A percentile compares a stretch with the other conserved stretches of the same genome.
phyloP scores from a whole-genome alignment of 2,113 vertebrate genomes.

The Cheilinus undulatus region DNA sequence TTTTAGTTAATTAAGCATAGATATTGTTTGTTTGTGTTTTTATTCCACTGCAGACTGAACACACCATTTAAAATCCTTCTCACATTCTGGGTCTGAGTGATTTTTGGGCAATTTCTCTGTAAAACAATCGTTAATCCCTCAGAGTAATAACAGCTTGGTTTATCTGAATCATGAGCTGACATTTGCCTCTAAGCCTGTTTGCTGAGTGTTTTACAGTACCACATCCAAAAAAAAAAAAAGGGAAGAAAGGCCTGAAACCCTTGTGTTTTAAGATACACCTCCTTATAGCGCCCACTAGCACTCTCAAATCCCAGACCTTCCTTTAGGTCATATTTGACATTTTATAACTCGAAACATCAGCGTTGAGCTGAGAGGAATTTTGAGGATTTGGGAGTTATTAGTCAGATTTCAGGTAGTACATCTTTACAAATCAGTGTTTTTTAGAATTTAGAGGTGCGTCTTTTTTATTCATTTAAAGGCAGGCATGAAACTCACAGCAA shows the following conservation, averaged over 20 bases:
- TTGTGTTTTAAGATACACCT: constrained; percentile 27
- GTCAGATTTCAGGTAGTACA: constrained; percentile 6
- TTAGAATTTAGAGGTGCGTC: neutral
- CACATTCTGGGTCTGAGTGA: neutral
- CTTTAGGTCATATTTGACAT: constrained; percentile 15
- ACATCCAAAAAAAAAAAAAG: constrained; percentile 20
- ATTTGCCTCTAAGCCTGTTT: constrained; percentile 52
- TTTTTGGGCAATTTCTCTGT: constrained; percentile 23
- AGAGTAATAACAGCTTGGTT: constrained; percentile 28
- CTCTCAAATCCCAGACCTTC: constrained; percentile 26
- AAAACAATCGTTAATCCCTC: constrained; percentile 35
- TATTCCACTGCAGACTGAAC: neutral
- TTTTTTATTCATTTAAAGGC: neutral
- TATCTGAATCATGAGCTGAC: constrained; percentile 33
- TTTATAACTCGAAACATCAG: constrained; percentile 20
- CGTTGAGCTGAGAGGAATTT: constrained; percentile 10
- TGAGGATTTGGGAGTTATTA: constrained; percentile 1
- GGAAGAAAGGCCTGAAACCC: neutral
- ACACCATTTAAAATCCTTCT: neutral
- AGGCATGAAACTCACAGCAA: neutral
- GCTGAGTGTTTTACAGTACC: constrained; percentile 38
- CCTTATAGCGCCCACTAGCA: constrained; percentile 15
- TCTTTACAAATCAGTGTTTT: neutral
- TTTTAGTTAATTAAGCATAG: neutral
- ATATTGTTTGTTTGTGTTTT: neutral